These are phyloP conservation scores for Hyaena hyaena DNA, from an alignment of 2,113 vertebrate genomes.

Conservation along the genomic window DNA sequence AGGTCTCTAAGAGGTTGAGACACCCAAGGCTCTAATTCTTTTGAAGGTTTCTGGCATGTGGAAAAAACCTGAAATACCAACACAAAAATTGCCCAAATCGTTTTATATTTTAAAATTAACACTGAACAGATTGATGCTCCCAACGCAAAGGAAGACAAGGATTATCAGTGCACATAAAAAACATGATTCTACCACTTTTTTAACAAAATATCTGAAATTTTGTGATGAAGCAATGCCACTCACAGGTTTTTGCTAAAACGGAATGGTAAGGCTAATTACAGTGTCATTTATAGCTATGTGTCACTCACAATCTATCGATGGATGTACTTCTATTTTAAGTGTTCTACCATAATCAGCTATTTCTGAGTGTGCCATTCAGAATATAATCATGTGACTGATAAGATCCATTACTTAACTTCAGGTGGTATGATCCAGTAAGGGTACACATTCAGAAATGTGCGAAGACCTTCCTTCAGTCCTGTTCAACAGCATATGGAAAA, in stretches of 20 bases:
- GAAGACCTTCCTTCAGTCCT: neutral
- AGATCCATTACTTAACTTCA: slow-evolving; percentile 18
- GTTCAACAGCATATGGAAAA: neutral
- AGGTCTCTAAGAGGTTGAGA: neutral
- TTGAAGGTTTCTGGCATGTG: neutral
- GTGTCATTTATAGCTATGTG: neutral
- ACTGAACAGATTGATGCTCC: slow-evolving; percentile 11
- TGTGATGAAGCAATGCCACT: neutral
- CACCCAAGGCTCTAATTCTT: neutral
- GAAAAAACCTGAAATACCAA: neutral
- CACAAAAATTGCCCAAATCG: neutral
- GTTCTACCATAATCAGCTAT: slow-evolving; percentile 35
- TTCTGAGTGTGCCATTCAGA: slow-evolving; percentile 50
- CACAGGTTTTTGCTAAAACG: slow-evolving; percentile 7
- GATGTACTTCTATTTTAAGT: slow-evolving; percentile 39
- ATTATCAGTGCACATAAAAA: neutral
- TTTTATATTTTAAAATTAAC: slow-evolving; percentile 13
- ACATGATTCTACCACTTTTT: neutral
- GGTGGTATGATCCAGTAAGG: neutral
- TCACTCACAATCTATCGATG: slow-evolving; percentile 46
- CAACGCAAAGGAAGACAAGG: neutral
- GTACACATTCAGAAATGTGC: neutral
- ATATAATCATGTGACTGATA: slow-evolving; percentile 18
- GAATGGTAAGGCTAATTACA: slow-evolving; percentile 24
- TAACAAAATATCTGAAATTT: neutral